phyloP scores from a whole-genome alignment of 2,113 vertebrate genomes.

The Corythoichthys intestinalis region DNA sequence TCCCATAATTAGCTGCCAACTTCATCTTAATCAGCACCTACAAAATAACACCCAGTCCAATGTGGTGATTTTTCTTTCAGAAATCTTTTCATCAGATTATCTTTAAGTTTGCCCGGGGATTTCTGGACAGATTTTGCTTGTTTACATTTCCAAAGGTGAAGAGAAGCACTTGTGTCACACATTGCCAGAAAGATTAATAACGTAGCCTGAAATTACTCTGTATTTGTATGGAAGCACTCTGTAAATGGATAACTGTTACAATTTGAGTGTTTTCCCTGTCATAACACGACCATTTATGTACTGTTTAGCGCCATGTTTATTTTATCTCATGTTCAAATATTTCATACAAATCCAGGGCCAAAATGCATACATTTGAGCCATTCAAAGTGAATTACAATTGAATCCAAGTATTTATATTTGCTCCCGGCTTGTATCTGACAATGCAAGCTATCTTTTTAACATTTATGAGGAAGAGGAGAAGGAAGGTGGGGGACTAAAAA shows the following conservation, averaged over 20 bases:
- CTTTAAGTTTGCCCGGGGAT: too few relatives aligned
- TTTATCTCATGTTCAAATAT: conserved; percentile 29
- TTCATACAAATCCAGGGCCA: conserved; percentile 39
- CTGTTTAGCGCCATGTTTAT: conserved; percentile 25
- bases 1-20: too few relatives aligned
- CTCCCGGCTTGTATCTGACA: conserved; percentile 29
- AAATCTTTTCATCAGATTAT: too few relatives aligned
- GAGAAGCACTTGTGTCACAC: conserved; percentile 24
- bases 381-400: conserved; percentile 13
- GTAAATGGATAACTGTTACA: conserved; percentile 98
- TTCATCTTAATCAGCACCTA: too few relatives aligned
- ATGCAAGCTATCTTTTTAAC: conserved; percentile 47
- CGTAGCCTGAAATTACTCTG: conserved; percentile 99
- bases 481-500: conserved; percentile 4
- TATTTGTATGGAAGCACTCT: conserved; percentile 99
- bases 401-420: conserved; percentile 48
- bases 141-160: too few relatives aligned
- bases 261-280: conserved; percentile 87
- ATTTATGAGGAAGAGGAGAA: conserved; percentile 46
- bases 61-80: too few relatives aligned
- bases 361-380: background rate
- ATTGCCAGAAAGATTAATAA: conserved; percentile 99
- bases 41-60: too few relatives aligned
- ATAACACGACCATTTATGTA: conserved; percentile 76
- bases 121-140: too few relatives aligned